A percentile compares a stretch with the other conserved stretches of the same genome.
These are phyloP conservation scores for Homalodisca vitripennis DNA, from an alignment of 1,140 invertebrate genomes.

Conservation along the genomic window DNA sequence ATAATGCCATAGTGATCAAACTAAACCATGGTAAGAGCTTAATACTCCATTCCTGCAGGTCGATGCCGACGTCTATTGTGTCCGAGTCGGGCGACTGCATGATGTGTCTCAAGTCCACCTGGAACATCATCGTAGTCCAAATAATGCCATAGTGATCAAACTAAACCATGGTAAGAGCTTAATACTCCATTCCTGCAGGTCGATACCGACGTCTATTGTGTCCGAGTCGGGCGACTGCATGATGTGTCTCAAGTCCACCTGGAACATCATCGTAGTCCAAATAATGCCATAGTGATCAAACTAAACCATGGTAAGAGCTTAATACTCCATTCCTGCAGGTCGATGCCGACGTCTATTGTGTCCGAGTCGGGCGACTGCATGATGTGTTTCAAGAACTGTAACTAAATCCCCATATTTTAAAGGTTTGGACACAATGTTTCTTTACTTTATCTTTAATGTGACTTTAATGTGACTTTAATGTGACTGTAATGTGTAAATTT, in stretches of 20 bases:
- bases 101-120: conserved; percentile 91
- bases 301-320: not conserved
- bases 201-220: conserved; percentile 86
- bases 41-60: no score
- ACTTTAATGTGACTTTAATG: no score
- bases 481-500: no score
- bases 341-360: conserved; percentile 86
- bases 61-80: conserved; percentile 86
- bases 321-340: no score
- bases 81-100: conserved; percentile 77
- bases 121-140: no score
- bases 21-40: not conserved
- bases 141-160: not conserved
- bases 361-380: conserved; percentile 77
- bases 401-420: no score
- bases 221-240: conserved; percentile 77
- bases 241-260: conserved; percentile 91
- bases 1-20: not conserved
- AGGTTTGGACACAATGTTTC: no score
- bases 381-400: conserved; percentile 84
- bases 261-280: no score
- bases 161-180: not conserved
- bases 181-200: no score
- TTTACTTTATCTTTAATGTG: no score
- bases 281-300: not conserved